Conservation (phyloP, 2,888 invertebrate species). For the Geophilus truncorum region DNA sequence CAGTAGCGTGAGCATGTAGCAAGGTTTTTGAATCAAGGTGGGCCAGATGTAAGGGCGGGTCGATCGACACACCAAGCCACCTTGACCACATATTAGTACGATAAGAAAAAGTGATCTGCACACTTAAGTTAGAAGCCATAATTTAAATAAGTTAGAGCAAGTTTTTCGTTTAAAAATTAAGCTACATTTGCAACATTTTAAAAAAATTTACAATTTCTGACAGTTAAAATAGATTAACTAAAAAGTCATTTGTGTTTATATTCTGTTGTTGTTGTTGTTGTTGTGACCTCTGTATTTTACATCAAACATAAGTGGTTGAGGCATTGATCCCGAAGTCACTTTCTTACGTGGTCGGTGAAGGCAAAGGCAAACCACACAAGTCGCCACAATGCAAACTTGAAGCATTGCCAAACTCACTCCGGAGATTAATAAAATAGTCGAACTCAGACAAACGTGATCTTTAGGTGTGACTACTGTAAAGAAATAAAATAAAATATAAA, state of each 20-base stretch:
- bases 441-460: constrained; percentile 32
- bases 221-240: too few relatives aligned
- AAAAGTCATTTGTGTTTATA: neutral
- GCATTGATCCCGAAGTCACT: neutral
- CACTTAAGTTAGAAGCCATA: neutral
- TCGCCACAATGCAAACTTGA: constrained; percentile 37
- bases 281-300: neutral
- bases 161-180: neutral
- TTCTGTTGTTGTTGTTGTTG: neutral
- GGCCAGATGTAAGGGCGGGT: neutral
- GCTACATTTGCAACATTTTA: neutral
- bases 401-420: constrained; percentile 32
- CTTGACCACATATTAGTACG: neutral
- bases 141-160: neutral
- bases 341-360: neutral
- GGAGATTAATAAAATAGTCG: constrained; percentile 29
- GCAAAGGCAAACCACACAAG: constrained; percentile 37
- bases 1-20: neutral
- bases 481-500: neutral
- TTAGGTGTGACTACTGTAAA: neutral
- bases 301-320: neutral
- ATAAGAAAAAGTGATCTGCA: neutral
- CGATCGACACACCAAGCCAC: neutral
- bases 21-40: neutral
- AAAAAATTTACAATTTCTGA: too few relatives aligned